Evolutionary conservation across 2,113 vertebrate species (phyloP).

Genomic region (Tetraodon nigroviridis): DNA sequence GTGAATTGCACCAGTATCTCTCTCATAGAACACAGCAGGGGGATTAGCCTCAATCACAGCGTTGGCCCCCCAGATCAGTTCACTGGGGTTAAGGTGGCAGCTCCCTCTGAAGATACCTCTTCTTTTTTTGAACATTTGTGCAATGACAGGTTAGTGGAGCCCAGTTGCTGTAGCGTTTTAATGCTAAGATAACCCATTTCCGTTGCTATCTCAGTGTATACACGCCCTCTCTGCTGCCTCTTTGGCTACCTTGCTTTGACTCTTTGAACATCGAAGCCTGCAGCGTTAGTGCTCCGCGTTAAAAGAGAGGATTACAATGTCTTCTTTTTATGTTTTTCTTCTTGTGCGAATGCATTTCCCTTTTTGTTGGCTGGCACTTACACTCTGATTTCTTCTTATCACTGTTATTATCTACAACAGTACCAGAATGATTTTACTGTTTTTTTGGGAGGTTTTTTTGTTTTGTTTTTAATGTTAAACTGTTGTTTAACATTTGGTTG

Average conservation of each 20-base stretch:
- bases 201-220: slow-evolving; percentile 55
- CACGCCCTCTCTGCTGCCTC: slow-evolving; percentile 27
- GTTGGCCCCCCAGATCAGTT: slow-evolving; percentile 62
- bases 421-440: neutral
- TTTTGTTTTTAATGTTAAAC: too few species aligned
- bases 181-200: slow-evolving; percentile 67
- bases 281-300: slow-evolving; percentile 16
- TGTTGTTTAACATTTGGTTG: too few species aligned
- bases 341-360: neutral
- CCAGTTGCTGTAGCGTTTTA: slow-evolving; percentile 49
- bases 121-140: slow-evolving; percentile 50
- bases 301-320: slow-evolving; percentile 6
- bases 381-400: neutral
- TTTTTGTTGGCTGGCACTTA: neutral
- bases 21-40: slow-evolving; percentile 48
- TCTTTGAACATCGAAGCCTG: slow-evolving; percentile 15
- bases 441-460: too few species aligned
- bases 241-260: slow-evolving; percentile 17
- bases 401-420: neutral
- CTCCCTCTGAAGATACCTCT: slow-evolving; percentile 57
- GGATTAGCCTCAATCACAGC: slow-evolving; percentile 68
- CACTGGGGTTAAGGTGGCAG: slow-evolving; percentile 67
- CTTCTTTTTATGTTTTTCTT: neutral
- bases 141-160: slow-evolving; percentile 47
- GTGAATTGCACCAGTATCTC: slow-evolving; percentile 46